These are phyloP conservation scores for Pyrocephalus nanus DNA, from an alignment of 2,797 vertebrate species.

Conservation along the genomic window DNA sequence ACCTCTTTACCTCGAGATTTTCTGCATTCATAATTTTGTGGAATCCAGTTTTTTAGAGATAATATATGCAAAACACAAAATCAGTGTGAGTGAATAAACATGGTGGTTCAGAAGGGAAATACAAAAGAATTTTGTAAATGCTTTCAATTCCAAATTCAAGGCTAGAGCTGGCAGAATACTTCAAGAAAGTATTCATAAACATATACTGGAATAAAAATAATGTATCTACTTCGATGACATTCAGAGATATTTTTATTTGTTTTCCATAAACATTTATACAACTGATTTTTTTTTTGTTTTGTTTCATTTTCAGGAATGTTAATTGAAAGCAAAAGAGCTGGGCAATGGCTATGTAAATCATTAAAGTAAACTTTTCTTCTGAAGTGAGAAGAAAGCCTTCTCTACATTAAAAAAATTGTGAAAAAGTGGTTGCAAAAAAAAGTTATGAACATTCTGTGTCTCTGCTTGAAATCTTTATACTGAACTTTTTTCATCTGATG, in stretches of 20 bases:
- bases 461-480: not conserved
- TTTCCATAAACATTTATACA: slow-evolving; percentile 20
- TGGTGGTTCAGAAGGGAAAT: not conserved
- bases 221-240: not conserved
- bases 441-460: not conserved
- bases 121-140: slow-evolving; percentile 15
- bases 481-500: not conserved
- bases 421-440: not conserved
- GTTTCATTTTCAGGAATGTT: slow-evolving; percentile 32
- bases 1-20: slow-evolving; percentile 20
- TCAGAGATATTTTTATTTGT: slow-evolving; percentile 6
- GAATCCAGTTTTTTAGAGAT: slow-evolving; percentile 15
- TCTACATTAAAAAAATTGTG: not conserved
- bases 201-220: slow-evolving; percentile 13
- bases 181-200: slow-evolving; percentile 7
- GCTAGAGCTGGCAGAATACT: not conserved
- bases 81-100: not conserved
- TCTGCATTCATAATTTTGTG: not conserved
- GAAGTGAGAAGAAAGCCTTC: not conserved
- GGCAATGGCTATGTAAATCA: not conserved
- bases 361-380: not conserved
- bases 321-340: slow-evolving; percentile 2
- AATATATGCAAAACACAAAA: slow-evolving; percentile 42
- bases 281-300: not conserved
- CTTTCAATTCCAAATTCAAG: not conserved